Base-by-base conservation (phyloP, 2,113 vertebrate species). In the Onychorhynchus coronatus region DNA sequence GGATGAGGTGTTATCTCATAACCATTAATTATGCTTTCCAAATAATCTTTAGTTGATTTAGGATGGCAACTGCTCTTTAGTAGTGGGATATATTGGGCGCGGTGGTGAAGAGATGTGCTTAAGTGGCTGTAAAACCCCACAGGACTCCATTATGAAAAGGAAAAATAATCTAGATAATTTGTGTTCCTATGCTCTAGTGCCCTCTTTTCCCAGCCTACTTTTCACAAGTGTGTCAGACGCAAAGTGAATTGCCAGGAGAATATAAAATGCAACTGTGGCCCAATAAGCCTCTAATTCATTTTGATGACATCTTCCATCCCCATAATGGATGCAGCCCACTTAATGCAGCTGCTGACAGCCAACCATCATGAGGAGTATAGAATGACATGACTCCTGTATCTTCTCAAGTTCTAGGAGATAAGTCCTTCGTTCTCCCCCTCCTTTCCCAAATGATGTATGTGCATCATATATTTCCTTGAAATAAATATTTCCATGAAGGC, bases 251-350 rank as follows among this genome's bases (percentile, higher is more conserved):
- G 67, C 73, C 92, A 94, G 81, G 39, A 66, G 81, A 94, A 89
- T 66, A 44, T 52, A 56, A 95, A 97, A 91, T 66, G 55, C 37
- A 87, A 33, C 95, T 70, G 76, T 71, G n/a, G 91, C 95, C 97
- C 97, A 95, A 96, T 97, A 97, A 97, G 96, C 93, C 95, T 77
- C 94, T 98, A 93, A 97, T 95, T 94, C 83, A 78, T 79, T 68
- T 89, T 98, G 97, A 95, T 98, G 98, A 98, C 98, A 98, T 98
- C 95, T 96, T 94, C 96, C 97, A 96, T 98, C 97, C 97, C 76
- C 12, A 10, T 80, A 94, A 93, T 72, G 97, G 97, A 95, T 97
- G 96, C 97, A 97, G 94, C 89, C 76, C 91, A 85, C 97, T 96
- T 97, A 98, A 96, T 95, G 97, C 93, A 95, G 59, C 93, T 94